phyloP scores from a whole-genome alignment of 1,140 invertebrate species.

The Doryteuthis pealeii region DNA sequence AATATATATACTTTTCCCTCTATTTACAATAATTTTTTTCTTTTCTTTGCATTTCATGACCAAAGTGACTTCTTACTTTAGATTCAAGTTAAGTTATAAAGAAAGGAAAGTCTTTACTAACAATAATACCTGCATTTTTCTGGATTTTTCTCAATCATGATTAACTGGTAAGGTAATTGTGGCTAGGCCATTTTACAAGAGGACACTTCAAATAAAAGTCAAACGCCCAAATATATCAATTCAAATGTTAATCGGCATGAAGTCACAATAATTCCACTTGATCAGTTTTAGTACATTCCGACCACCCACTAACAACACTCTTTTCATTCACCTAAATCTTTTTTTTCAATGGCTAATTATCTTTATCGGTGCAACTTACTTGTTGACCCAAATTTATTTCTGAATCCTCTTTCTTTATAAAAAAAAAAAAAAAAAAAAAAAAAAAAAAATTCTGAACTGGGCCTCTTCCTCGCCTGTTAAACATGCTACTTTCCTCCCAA shows the following conservation, averaged over 20 bases:
- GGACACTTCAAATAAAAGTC: not conserved
- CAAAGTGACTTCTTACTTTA: too few relatives aligned
- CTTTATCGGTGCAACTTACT: not conserved
- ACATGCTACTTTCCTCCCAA: too few relatives aligned
- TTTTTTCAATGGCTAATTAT: not conserved
- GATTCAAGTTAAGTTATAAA: too few relatives aligned
- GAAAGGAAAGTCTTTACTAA: not conserved
- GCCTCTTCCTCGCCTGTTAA: too few relatives aligned
- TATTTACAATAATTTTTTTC: too few relatives aligned
- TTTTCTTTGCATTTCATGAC: too few relatives aligned
- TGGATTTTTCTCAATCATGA: not conserved
- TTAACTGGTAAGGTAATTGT: not conserved
- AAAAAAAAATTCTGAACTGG: too few relatives aligned
- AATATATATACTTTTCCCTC: too few relatives aligned
- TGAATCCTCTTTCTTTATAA: not conserved
- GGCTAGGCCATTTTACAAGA: not conserved
- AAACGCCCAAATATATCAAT: slow-evolving; percentile 6
- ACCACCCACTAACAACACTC: not conserved
- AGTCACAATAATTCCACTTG: slow-evolving; percentile 5
- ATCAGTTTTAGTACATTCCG: not conserved
- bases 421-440: too few relatives aligned
- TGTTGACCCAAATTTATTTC: not conserved
- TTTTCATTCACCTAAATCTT: too few relatives aligned
- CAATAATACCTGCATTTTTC: not conserved
- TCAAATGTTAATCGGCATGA: slow-evolving; percentile 2